Evolutionary conservation across 2,888 invertebrate species (phyloP), one percentile per base, ranked within the genome.

Genomic region (Poecilus cupreus): DNA sequence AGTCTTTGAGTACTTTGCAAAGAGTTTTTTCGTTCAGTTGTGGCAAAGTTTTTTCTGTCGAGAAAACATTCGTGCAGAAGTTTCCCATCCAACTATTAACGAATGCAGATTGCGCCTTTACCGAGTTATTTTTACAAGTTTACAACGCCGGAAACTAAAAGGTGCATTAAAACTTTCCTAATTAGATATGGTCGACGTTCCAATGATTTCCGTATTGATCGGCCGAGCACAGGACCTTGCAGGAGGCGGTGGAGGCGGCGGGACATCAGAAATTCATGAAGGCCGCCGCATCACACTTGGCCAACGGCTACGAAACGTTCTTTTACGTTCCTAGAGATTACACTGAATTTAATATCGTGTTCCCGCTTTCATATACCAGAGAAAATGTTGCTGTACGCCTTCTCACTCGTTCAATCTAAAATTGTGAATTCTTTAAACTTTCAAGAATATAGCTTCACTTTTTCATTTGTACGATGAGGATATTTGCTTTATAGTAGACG

Each of bases 71-170:
- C 64, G 24, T 49, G 64, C 22, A 10, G 49, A 64, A 78, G 46
- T 46, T 78, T 78, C 57, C 51, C 79, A 79, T 46, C 64, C 79
- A 64, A 70, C 79, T 79, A 79, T 79, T 79, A 79, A 79, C 79
- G 79, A 79, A 79, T 79, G 79, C 79, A 79, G 79, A 79, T 79
- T 79, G 64, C 20, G 64, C 68, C 70, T 79, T 79, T 79, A 79
- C 51, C 68, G 79, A 79, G 79, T 79, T 79, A 79, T 79, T 79
- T 79, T 79, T 79, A 68, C 79, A 79, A 79, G 79, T 79, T 79
- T 79, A 68, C 79, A 79, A 64, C 68, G 79, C 64, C 32, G 79
- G 79, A 79, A 78, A 79, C 79, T 79, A 79, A 79, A 79, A 79
- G 79, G 51, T 79, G 79, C 79, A 79, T 79, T 79, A 79, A 79